phyloP scores from a whole-genome alignment of 2,888 invertebrate genomes.

The Xestobium rufovillosum region DNA sequence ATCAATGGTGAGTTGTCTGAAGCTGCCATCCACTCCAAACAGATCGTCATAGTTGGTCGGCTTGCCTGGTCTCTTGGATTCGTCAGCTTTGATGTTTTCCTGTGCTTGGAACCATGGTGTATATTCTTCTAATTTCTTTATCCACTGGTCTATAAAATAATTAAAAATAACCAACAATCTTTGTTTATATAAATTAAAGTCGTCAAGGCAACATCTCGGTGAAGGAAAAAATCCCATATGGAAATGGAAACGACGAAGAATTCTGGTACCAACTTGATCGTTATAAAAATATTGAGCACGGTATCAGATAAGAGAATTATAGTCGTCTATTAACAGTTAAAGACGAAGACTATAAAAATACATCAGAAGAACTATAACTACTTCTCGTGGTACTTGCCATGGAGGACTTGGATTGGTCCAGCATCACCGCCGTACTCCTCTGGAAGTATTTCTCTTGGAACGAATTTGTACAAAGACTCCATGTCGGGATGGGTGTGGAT shows the following conservation, averaged over 20 bases:
- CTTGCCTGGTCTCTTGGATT: constrained; percentile 72
- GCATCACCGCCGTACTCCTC: constrained; percentile 77
- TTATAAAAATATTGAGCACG: too few relatives aligned
- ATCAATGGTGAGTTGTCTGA: constrained; percentile 77
- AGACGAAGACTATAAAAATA: too few relatives aligned
- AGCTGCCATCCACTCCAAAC: constrained; percentile 84
- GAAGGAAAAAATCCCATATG: neutral
- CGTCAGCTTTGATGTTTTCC: constrained; percentile 70
- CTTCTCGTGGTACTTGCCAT: too few relatives aligned
- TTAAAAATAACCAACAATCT: neutral
- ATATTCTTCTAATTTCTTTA: constrained; percentile 67
- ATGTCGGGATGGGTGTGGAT: constrained; percentile 71
- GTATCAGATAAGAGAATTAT: too few relatives aligned
- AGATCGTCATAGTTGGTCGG: constrained; percentile 80
- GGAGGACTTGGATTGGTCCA: constrained; percentile 63
- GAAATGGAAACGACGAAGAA: constrained; percentile 2
- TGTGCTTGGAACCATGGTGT: constrained; percentile 76
- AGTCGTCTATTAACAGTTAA: too few relatives aligned
- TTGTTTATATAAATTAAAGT: neutral
- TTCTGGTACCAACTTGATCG: too few relatives aligned
- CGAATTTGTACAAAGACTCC: constrained; percentile 67
- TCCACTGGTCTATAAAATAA: constrained; percentile 60
- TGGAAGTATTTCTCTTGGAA: constrained; percentile 74
- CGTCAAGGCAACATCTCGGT: constrained; percentile 1
- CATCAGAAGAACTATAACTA: too few relatives aligned